phyloP scores from a whole-genome alignment of 37 sponge, comb jelly and placozoan species.

The Chondrilla cf. caribensis region DNA sequence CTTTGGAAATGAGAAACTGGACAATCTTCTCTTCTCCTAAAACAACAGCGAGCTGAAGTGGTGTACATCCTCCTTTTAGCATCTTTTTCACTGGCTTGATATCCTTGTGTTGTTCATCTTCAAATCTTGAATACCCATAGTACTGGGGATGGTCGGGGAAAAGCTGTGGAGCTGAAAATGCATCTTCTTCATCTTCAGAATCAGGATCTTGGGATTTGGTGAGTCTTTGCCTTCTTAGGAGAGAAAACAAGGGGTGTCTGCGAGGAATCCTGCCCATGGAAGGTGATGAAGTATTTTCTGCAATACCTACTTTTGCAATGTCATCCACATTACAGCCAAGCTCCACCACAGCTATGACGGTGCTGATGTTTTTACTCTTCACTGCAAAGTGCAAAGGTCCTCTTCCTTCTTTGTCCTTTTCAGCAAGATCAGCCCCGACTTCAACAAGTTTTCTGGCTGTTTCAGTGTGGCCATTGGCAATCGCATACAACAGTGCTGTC shows the following conservation, averaged over 20 bases:
- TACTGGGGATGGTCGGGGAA: too few relatives aligned
- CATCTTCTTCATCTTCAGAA: too few relatives aligned
- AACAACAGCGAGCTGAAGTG: slow-evolving; percentile 9
- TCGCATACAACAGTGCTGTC: neutral
- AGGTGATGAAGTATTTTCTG: too few relatives aligned
- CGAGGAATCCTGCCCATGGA: too few relatives aligned
- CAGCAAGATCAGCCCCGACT: neutral
- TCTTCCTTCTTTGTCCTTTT: neutral
- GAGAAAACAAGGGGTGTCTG: too few relatives aligned
- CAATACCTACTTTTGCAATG: neutral
- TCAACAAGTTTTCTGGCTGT: too few relatives aligned
- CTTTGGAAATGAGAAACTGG: neutral
- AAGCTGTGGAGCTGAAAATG: too few relatives aligned
- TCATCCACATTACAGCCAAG: neutral
- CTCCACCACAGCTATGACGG: neutral
- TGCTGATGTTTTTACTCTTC: neutral
- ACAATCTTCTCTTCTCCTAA: neutral
- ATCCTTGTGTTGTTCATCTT: neutral
- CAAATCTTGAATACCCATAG: neutral
- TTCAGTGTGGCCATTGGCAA: too few relatives aligned
- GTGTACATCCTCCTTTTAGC: neutral
- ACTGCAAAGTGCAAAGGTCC: neutral
- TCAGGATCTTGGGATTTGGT: too few relatives aligned
- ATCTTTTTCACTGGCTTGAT: neutral
- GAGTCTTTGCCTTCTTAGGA: too few relatives aligned